These are phyloP conservation scores for Drosophila anceps DNA, from an alignment of 2,888 invertebrate species.

Conservation along the genomic window DNA sequence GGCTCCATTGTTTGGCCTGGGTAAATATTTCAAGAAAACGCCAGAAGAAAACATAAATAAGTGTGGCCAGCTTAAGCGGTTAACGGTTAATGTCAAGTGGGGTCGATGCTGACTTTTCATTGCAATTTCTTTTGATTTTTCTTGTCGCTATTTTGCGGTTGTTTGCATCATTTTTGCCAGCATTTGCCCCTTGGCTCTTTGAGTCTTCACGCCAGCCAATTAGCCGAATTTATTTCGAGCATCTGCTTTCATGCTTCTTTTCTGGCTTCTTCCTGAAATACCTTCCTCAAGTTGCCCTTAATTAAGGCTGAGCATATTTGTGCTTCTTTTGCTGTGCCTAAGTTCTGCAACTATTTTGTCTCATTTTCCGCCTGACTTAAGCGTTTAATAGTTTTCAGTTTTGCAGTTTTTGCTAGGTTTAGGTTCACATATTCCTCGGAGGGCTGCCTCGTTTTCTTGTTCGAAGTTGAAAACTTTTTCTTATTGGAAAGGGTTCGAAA, in stretches of 20 bases:
- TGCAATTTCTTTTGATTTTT: conserved; percentile 59
- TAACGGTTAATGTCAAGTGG: conserved; percentile 71
- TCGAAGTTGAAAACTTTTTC: conserved; percentile 60
- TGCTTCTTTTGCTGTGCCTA: conserved; percentile 33
- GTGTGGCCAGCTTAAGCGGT: conserved; percentile 63
- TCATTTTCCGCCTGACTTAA: conserved; percentile 84
- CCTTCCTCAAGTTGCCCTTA: conserved; percentile 52
- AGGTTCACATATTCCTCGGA: conserved; percentile 49
- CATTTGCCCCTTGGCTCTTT: conserved; percentile 28
- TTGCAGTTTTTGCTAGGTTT: conserved; percentile 63
- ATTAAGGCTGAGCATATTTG: conserved; percentile 63
- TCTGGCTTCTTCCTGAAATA: background rate
- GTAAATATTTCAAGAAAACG: conserved; percentile 75
- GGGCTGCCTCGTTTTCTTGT: conserved; percentile 63
- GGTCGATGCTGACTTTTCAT: conserved; percentile 52
- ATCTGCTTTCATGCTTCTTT: conserved; percentile 6
- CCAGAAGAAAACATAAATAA: conserved; percentile 67
- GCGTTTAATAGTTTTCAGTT: conserved; percentile 82
- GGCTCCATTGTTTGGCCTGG: conserved; percentile 57
- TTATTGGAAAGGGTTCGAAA: conserved; percentile 57
- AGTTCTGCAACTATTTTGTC: conserved; percentile 81
- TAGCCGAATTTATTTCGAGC: conserved; percentile 49
- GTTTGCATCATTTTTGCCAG: conserved; percentile 42
- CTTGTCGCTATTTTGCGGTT: conserved; percentile 54
- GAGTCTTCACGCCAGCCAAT: conserved; percentile 66